Evolutionary conservation across 2,888 invertebrate species (phyloP).

Genomic region (Embidobia sp.): DNA sequence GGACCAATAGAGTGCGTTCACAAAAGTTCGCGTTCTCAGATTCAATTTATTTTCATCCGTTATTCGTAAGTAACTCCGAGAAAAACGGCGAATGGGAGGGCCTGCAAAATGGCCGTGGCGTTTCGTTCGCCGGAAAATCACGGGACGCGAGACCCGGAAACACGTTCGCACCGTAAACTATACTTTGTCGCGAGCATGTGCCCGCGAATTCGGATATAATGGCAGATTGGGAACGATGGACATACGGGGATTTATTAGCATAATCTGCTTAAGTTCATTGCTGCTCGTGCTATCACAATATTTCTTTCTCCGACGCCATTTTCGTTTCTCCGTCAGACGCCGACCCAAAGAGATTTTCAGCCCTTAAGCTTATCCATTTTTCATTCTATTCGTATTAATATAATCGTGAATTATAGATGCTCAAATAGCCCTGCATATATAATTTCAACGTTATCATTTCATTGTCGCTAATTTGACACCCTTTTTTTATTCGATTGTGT

Average conservation of each 20-base stretch:
- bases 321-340: conserved; percentile 42
- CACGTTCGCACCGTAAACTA: conserved; percentile 69
- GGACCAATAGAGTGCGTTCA: conserved; percentile 47
- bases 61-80: conserved; percentile 55
- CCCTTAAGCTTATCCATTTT: conserved; percentile 49
- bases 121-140: conserved; percentile 32
- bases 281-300: conserved; percentile 55
- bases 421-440: conserved; percentile 24
- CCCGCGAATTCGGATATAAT: conserved; percentile 62
- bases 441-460: too few species aligned
- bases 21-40: conserved; percentile 54
- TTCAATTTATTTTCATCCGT: conserved; percentile 64
- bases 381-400: conserved; percentile 46
- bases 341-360: conserved; percentile 53
- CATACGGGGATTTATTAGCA: conserved; percentile 75
- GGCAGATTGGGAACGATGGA: conserved; percentile 69
- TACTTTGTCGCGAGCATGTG: conserved; percentile 67
- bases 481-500: too few species aligned
- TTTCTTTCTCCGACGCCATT: conserved; percentile 42
- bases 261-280: conserved; percentile 76
- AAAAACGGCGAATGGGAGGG: conserved; percentile 57
- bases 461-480: too few species aligned
- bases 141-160: conserved; percentile 65
- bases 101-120: conserved; percentile 49
- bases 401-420: conserved; percentile 40